A percentile compares a stretch with the other conserved stretches of the same genome.
Conservation (phyloP, 2,888 invertebrate species). For the Drosophila birchii region DNA sequence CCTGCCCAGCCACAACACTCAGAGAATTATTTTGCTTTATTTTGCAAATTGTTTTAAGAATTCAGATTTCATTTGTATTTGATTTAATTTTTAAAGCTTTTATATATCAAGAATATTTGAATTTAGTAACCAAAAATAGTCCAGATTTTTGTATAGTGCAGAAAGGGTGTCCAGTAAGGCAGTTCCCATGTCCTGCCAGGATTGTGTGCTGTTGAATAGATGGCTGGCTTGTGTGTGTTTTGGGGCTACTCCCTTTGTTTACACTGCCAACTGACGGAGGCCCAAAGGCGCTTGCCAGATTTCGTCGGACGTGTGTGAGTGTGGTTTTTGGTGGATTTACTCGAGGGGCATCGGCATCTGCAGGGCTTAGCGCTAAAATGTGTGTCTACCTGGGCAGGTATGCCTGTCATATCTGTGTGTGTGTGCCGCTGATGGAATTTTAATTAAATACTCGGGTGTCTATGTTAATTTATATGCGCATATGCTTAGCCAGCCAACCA, state of each 20-base stretch:
- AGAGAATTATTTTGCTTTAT: background rate
- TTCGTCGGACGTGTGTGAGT: constrained; percentile 51
- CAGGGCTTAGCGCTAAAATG: constrained; percentile 71
- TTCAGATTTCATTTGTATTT: no score
- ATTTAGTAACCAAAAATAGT: background rate
- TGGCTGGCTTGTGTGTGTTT: constrained; percentile 31
- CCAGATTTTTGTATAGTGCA: background rate
- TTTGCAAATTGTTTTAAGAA: background rate
- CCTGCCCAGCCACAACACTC: constrained; percentile 11
- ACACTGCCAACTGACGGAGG: constrained; percentile 58
- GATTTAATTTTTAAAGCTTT: no score
- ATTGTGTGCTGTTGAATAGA: constrained; percentile 1
- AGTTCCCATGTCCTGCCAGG: constrained; percentile 8
- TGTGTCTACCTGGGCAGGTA: constrained; percentile 44
- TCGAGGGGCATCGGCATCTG: constrained; percentile 46
- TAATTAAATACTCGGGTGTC: constrained; percentile 80
- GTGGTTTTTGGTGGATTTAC: constrained; percentile 74
- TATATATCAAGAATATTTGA: background rate
- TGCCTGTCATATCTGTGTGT: constrained; percentile 16
- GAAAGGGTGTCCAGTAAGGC: background rate
- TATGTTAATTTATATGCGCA: constrained; percentile 80
- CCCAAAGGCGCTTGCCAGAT: constrained; percentile 62
- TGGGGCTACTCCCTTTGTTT: constrained; percentile 64
- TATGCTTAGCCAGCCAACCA: constrained; percentile 67
- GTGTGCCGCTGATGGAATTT: constrained; percentile 73